Evolutionary conservation across 2,797 vertebrate genomes (phyloP), one percentile per base, ranked within the genome.

Genomic region (Hydrophis major): DNA sequence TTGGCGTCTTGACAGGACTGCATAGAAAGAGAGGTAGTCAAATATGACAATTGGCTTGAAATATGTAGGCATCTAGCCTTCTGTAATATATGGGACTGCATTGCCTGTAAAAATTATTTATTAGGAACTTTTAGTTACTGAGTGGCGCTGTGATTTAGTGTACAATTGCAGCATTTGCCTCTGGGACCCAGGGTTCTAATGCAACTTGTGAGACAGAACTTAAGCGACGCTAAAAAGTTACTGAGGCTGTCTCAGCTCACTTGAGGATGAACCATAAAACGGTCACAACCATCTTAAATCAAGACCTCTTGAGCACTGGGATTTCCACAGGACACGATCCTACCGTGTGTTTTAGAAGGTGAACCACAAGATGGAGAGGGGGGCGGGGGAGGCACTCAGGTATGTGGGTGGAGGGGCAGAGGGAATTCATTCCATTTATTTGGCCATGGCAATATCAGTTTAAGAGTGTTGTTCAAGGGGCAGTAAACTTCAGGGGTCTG

Each of bases 71-170:
- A 37, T 20, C 95, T 93, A 95, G 95, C 92, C 94, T 95, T 95
- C 94, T 55, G 94, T 96, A 96, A 97, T 97, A 96, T 97, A 97
- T 96, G 96, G 96, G 95, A 96, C 96, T 97, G 95, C 90, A 94
- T 96, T 96, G 96, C 96, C 96, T 96, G 96, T 97, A 96, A 97
- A 97, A 97, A 96, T 97, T 97, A 97, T 97, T 97, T 97, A 97
- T 97, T 95, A 88, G 96, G 95, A 96, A 96, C 96, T 97, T 95
- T 93, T 92, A 92, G 91, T 89, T 89, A 92, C 93, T 89, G 92
- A 94, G 91, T 95, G 96, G 96, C 95, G 95, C 96, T 92, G 94
- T 97, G 97, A 97, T 97, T 97, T 97, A 97, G 94, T 96, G 90
- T 22, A 90, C 90, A 78, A 94, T 88, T 28, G 83, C 94, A 53